Conservation (phyloP, 2,888 invertebrate species). For the Drosophila monieri region DNA sequence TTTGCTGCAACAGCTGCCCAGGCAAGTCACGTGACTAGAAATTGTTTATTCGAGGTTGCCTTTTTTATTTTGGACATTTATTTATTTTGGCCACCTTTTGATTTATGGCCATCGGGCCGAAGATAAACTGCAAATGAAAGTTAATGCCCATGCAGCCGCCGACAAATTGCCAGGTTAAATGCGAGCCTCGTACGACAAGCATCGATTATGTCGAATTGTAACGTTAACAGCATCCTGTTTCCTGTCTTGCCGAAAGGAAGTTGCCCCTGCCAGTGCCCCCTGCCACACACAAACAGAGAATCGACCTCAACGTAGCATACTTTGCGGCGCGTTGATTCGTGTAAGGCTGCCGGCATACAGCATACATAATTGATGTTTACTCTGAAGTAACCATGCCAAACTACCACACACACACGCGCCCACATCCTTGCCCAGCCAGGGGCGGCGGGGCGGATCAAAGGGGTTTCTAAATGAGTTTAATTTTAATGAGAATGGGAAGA, state of each 20-base stretch:
- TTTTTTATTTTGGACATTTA: conserved; percentile 10
- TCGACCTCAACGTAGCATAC: conserved; percentile 59
- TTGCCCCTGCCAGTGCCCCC: conserved; percentile 22
- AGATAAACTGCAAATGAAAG: conserved; percentile 72
- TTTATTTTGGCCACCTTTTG: conserved; percentile 41
- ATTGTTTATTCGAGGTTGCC: background rate
- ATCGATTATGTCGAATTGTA: conserved; percentile 77
- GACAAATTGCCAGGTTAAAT: conserved; percentile 76
- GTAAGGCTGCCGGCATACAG: conserved; percentile 61
- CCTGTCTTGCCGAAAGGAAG: conserved; percentile 62
- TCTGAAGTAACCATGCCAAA: conserved; percentile 34
- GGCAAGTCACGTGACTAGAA: conserved; percentile 19
- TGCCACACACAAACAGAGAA: conserved; percentile 13
- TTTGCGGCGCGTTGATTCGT: conserved; percentile 67
- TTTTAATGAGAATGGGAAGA: conserved; percentile 1
- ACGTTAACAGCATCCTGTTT: conserved; percentile 75
- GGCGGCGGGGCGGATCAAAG: background rate
- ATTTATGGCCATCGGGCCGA: conserved; percentile 47
- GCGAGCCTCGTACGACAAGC: conserved; percentile 76
- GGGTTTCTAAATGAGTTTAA: conserved; percentile 1
- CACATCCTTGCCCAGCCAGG: background rate
- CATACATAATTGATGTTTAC: conserved; percentile 75
- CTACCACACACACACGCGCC: conserved; percentile 20
- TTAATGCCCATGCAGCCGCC: conserved; percentile 69
- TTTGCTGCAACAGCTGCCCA: background rate